These are phyloP conservation scores for Drosophila demipolita DNA, from an alignment of 2,888 invertebrate species.

Conservation along the genomic window DNA sequence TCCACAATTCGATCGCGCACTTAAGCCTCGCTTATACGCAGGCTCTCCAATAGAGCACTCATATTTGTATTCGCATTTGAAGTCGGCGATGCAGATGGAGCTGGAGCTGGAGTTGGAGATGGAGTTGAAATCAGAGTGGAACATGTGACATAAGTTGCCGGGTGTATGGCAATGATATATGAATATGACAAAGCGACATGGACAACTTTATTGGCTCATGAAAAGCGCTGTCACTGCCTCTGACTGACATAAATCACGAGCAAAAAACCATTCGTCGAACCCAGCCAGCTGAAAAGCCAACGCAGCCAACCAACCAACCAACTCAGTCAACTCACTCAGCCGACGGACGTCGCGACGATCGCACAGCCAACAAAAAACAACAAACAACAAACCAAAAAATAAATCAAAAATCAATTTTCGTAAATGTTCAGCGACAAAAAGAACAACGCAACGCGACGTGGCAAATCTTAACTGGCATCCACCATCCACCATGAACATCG, in stretches of 20 bases:
- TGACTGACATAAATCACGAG: slow-evolving; percentile 77
- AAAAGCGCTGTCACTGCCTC: slow-evolving; percentile 79
- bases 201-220: slow-evolving; percentile 81
- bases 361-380: slow-evolving; percentile 16
- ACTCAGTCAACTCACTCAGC: not conserved
- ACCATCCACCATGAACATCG: slow-evolving; percentile 48
- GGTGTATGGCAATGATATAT: slow-evolving; percentile 76
- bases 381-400: slow-evolving; percentile 42
- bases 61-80: slow-evolving; percentile 46
- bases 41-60: slow-evolving; percentile 55
- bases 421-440: slow-evolving; percentile 56
- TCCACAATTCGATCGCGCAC: slow-evolving; percentile 70
- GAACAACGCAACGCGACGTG: slow-evolving; percentile 44
- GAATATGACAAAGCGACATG: slow-evolving; percentile 79
- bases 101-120: slow-evolving; percentile 8
- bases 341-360: slow-evolving; percentile 31
- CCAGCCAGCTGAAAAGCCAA: slow-evolving; percentile 36
- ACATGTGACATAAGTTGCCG: slow-evolving; percentile 76
- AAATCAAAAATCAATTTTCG: slow-evolving; percentile 74
- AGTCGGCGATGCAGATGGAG: slow-evolving; percentile 18
- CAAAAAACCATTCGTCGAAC: slow-evolving; percentile 48
- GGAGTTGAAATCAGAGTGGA: slow-evolving; percentile 31
- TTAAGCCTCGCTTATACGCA: slow-evolving; percentile 69
- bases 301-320: slow-evolving; percentile 27
- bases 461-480: slow-evolving; percentile 50